These are phyloP conservation scores for Phaenicophaeus curvirostris DNA, from an alignment of 2,797 vertebrate species.

Conservation along the genomic window DNA sequence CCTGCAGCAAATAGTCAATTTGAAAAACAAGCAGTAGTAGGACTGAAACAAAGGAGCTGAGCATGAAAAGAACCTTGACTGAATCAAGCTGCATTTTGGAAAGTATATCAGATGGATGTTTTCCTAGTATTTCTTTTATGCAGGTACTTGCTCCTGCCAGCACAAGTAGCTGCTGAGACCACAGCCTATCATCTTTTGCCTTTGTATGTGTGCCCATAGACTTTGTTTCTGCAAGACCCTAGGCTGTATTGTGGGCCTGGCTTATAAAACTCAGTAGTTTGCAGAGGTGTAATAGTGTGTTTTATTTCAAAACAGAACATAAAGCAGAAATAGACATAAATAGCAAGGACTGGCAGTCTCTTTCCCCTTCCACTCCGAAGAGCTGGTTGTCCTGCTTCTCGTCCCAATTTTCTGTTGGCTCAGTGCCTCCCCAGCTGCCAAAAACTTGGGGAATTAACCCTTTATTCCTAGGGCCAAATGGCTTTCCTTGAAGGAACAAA, in stretches of 20 bases:
- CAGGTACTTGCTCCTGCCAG: slow-evolving; percentile 3
- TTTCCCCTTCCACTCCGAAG: not conserved
- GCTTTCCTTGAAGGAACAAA: not conserved
- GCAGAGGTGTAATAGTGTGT: slow-evolving; percentile 15
- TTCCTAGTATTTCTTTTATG: not conserved
- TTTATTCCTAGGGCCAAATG: not conserved
- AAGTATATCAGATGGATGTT: not conserved
- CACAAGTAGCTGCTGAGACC: not conserved
- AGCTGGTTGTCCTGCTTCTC: not conserved
- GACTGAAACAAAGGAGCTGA: not conserved
- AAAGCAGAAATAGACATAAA: slow-evolving; percentile 7
- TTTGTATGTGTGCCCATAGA: not conserved
- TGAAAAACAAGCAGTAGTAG: not conserved
- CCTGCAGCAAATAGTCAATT: not conserved
- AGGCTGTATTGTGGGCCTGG: not conserved
- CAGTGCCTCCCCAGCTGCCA: not conserved
- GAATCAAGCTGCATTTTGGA: not conserved
- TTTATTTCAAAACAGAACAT: slow-evolving; percentile 33
- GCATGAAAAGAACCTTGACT: not conserved
- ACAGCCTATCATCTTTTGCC: not conserved
- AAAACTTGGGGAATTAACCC: not conserved
- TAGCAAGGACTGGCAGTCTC: not conserved
- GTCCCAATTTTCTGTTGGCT: slow-evolving; percentile 4
- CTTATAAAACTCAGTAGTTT: not conserved
- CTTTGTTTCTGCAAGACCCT: not conserved